Base-by-base conservation (phyloP, 2,797 vertebrate genomes). In the Acomys russatus region DNA sequence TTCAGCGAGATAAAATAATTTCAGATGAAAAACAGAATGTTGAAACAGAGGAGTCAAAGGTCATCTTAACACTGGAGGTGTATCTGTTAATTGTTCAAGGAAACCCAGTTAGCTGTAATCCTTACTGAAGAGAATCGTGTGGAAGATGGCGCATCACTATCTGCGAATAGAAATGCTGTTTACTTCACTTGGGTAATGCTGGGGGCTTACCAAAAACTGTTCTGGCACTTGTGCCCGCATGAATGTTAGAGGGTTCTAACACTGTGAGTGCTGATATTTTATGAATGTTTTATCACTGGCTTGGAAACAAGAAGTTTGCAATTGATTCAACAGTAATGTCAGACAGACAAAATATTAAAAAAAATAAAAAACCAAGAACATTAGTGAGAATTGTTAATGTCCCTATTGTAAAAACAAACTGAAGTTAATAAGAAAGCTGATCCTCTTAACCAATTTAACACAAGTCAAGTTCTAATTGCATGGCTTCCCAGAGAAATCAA, bases 231-330 rank as follows among this genome's bases (percentile, higher is more conserved):
- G 96, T 96, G 96, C 90, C 70, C 96, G 95, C 86, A 95, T 88
- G 96, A 97, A 97, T 96, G 93, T 94, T 95, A 95, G 96, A 97
- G 94, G 97, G 94, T 97, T 98, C 96, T 98, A 97, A 97, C 96
- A 96, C 95, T 91, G 85, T 94, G 97, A 97, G 94, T 97, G 94
- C 95, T 98, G 98, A 98, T 96, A 98, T 98, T 98, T 98, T 97
- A 97, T 97, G 71, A 89, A 98, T 97, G 94, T 97, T 96, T 96
- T 97, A 98, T 61, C 90, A 89, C 96, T 98, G 97, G 80, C 96
- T 98, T 98, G 96, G 94, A 92, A 96, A 97, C 95, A 98, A 95
- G 98, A 98, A 97, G 96, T 97, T 98, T 97, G 97, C 97, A 97
- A 96, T 82, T 97, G 96, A 98, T 98, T 90, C 93, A 97, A 97